Percentiles rank a stretch among this genome's conserved stretches.
These are phyloP conservation scores for Caenorhabditis inopinata DNA, from an alignment of 1,140 invertebrate species.

Conservation along the genomic window DNA sequence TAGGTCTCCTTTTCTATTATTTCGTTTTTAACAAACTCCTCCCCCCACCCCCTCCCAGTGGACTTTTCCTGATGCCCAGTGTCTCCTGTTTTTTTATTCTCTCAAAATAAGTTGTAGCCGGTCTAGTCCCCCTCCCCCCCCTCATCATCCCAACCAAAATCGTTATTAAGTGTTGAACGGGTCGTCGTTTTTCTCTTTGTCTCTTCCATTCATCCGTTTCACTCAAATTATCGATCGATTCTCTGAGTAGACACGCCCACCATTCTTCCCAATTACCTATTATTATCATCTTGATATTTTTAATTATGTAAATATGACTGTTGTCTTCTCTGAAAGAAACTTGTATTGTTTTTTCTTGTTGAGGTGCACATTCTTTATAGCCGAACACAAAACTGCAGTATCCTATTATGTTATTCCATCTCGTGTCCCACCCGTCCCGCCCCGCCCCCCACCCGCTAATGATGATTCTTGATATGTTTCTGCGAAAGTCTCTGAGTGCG, in stretches of 20 bases:
- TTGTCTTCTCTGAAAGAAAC: neutral
- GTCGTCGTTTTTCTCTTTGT: neutral
- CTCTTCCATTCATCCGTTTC: too few relatives aligned
- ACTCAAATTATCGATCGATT: too few relatives aligned
- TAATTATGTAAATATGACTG: conserved; percentile 31
- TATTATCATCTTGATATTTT: conserved; percentile 11
- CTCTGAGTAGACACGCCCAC: neutral
- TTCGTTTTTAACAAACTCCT: neutral
- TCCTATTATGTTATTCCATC: neutral
- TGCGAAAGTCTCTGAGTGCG: conserved; percentile 10
- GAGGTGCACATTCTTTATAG: neutral
- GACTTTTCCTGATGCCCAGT: neutral
- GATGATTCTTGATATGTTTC: neutral
- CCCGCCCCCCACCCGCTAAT: neutral
- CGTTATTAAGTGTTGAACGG: conserved; percentile 12
- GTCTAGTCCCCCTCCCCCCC: conserved; percentile 4
- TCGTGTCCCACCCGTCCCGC: too few relatives aligned
- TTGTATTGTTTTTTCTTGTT: conserved; percentile 12
- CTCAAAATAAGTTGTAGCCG: conserved; percentile 19
- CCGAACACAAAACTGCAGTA: neutral
- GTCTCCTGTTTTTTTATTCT: neutral
- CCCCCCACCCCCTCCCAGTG: neutral
- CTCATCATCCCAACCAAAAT: conserved; percentile 21
- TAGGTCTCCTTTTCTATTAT: neutral
- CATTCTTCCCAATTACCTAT: too few relatives aligned